Evolutionary conservation across 1,140 invertebrate species (phyloP).

Genomic region (Drosophila carrolli): DNA sequence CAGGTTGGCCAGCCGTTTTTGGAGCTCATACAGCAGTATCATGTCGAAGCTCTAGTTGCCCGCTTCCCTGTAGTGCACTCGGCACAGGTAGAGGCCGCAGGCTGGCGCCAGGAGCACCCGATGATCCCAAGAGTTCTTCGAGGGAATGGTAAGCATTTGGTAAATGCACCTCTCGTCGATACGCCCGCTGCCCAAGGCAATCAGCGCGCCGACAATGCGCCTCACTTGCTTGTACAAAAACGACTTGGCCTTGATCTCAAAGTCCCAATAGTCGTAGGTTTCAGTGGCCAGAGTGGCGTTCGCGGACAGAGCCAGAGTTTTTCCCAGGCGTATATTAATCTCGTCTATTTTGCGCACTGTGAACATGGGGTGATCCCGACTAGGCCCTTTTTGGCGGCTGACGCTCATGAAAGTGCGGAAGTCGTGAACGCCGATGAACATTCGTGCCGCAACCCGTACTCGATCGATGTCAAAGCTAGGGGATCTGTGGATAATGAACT

Average conservation of each 20-base stretch:
- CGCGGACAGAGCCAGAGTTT: conserved; percentile 83
- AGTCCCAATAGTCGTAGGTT: conserved; percentile 88
- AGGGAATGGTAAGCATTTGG: conserved; percentile 90
- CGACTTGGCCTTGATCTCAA: conserved; percentile 87
- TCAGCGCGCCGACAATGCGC: conserved; percentile 88
- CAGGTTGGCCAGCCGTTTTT: conserved; percentile 86
- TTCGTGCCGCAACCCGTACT: conserved; percentile 85
- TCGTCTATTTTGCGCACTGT: conserved; percentile 85
- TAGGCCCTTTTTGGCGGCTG: conserved; percentile 81
- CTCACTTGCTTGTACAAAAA: conserved; percentile 92
- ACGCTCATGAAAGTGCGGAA: conserved; percentile 88
- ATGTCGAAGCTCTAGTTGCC: conserved; percentile 81
- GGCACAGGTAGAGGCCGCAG: conserved; percentile 88
- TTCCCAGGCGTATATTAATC: conserved; percentile 85
- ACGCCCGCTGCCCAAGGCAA: conserved; percentile 86
- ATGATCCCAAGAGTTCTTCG: conserved; percentile 88
- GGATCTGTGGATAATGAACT: conserved; percentile 82
- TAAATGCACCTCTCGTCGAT: conserved; percentile 87
- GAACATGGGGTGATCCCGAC: conserved; percentile 83
- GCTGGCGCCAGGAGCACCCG: conserved; percentile 86
- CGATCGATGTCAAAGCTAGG: conserved; percentile 87
- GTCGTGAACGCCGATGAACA: conserved; percentile 88
- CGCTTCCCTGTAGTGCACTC: conserved; percentile 88
- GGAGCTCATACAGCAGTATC: conserved; percentile 88
- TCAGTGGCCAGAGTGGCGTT: conserved; percentile 74